Evolutionary conservation across 2,888 invertebrate genomes (phyloP).

Genomic region (Macaria notata): DNA sequence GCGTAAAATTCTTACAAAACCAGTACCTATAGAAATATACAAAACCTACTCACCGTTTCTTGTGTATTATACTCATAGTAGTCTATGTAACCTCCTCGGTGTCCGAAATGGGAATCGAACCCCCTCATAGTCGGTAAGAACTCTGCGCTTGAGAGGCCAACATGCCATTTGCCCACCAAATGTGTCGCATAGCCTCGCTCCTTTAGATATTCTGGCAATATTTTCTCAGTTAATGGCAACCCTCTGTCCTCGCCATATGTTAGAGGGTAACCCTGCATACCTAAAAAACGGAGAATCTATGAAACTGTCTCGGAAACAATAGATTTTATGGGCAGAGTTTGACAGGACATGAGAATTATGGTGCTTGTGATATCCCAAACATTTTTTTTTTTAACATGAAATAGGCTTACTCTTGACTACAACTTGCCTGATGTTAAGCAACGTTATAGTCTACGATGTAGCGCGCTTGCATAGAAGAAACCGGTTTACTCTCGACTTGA

Average conservation of each 20-base stretch:
- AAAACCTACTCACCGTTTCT: constrained; percentile 51
- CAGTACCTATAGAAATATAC: too few species aligned
- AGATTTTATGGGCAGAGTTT: too few species aligned
- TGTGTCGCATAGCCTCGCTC: constrained; percentile 87
- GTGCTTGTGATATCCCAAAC: too few species aligned
- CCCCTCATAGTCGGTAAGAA: constrained; percentile 88
- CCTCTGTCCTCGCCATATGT: constrained; percentile 69
- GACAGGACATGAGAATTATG: too few species aligned
- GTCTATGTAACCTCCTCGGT: constrained; percentile 91
- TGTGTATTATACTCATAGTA: constrained; percentile 84
- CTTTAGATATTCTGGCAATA: constrained; percentile 84
- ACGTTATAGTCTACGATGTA: too few species aligned
- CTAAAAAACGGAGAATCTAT: constrained; percentile 36
- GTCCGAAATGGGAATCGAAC: constrained; percentile 93
- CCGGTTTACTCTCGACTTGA: too few species aligned
- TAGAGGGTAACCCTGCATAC: constrained; percentile 74
- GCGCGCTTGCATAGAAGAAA: too few species aligned
- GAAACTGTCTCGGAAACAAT: too few species aligned
- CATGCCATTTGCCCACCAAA: constrained; percentile 92
- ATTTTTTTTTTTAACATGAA: too few species aligned
- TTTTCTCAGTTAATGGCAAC: constrained; percentile 69
- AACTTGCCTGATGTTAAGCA: too few species aligned
- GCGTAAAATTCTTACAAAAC: too few species aligned
- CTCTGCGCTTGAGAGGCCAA: constrained; percentile 78
- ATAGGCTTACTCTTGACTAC: too few species aligned